Evolutionary conservation across 2,797 vertebrate species (phyloP), one percentile per base, ranked within the genome.

Genomic region (Trematomus bernacchii): DNA sequence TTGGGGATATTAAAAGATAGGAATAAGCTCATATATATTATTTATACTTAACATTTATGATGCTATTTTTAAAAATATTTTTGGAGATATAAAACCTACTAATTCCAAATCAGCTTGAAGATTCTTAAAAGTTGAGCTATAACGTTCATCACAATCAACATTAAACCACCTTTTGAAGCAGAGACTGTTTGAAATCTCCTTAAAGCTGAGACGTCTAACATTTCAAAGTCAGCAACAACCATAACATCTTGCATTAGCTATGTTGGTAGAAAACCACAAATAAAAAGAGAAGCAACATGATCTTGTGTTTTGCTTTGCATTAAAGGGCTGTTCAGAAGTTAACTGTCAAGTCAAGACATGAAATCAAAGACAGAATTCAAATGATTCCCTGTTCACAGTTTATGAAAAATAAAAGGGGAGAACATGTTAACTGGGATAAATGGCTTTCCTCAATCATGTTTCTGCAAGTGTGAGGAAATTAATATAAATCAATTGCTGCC

Each of bases 241-340:
- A 43, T 27, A 30, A 62, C 15, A 27, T 13, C 43, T 58, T 37
- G 19, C n/a, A 58, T 77, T 40, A 59, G 19, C 40, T 37, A 16
- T 23, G 23, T 11, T 46, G 53, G 33, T 47, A 19, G 52, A 50
- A 71, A 65, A 15, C 23, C 43, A 30, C 8, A 65, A 37, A 19
- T 30, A 63, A 44, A 44, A 57, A 63, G 14, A 30, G 10, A n/a
- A 44, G 10, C 54, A 59, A 70, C 51, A 65, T 37, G 3, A 64
- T 67, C 6, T 9, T 18, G n/a, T 54, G n/a, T 63, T 79, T 53
- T 42, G 14, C 43, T 54, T 3, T n/a, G 21, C 13, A 43, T 21
- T 37, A 10, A 59, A 59, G 15, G 5, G 10, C 10, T 14, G 44
- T 58, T 13, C 9, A 47, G 50, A 47, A n/a, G 66, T 57, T 0